Evolutionary conservation across 2,888 invertebrate genomes (phyloP), one percentile per base, ranked within the genome.

Genomic region (Drosophila cognata): DNA sequence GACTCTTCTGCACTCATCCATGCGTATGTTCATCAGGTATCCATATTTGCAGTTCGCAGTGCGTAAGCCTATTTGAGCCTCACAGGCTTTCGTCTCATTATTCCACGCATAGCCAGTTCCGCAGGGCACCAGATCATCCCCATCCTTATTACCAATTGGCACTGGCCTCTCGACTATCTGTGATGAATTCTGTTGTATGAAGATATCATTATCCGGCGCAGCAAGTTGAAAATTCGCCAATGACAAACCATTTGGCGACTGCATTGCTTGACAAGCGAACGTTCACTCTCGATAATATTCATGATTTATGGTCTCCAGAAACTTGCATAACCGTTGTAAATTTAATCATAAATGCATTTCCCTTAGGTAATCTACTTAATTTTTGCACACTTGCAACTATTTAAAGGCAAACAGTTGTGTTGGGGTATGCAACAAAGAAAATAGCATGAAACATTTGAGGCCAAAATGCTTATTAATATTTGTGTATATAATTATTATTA

Each of bases 1-100:
- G 0, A 11, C 0, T 7, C 75, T 46, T 11, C 66, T 25, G 36
- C 75, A 76, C 7, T 71, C 56, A 21, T 63, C 25, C 31, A 75
- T 18, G 0, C 62, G 66, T 4, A 48, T 5, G 25, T 75, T n/a
- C 21, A 13, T 52, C 1, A 1, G 2, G 36, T 21, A 76, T 2
- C 75, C 75, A 28, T 16, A 52, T 1, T 10, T 0, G 8, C 75
- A 75, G 8, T 5, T 5, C 0, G 11, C 3, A 11, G 18, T 13
- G 6, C 75, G 36, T 1, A 1, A 0, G 8, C 0, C 0, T 18
- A 71, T 10, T 18, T 41, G 16, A 0, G 48, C 43, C 4, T 21
- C n/a, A n/a, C 79, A 79, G 7, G 25, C 10, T 0, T 10, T 1
- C 1, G 4, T 0, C 10, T 63, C 16, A 2, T 5, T 25, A 8